phyloP scores from a whole-genome alignment of 92 coral and sea anemone species.

The Zoanthus sansibaricus region DNA sequence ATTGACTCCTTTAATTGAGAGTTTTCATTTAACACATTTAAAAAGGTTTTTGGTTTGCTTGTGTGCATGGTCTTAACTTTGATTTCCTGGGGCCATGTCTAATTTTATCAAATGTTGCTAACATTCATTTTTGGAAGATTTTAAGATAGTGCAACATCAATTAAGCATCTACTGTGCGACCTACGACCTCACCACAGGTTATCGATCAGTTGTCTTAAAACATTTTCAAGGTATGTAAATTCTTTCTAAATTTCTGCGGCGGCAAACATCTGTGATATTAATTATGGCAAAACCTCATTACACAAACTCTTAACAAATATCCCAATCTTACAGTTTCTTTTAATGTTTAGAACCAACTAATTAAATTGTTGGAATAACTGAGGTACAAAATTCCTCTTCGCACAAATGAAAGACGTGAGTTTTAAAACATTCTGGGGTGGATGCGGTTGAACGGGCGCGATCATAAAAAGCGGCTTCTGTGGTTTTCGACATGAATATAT shows the following conservation, averaged over 20 bases:
- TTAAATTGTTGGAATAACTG: not conserved
- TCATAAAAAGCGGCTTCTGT: not conserved
- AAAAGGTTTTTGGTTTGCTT: not conserved
- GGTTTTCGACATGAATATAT: not conserved
- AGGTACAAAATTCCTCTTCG: not conserved
- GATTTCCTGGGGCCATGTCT: not conserved
- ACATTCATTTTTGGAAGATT: not conserved
- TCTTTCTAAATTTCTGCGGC: not conserved
- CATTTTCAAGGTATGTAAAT: not conserved
- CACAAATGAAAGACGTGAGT: not conserved
- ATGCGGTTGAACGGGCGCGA: not conserved
- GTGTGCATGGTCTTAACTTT: not conserved
- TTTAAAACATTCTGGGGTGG: not conserved
- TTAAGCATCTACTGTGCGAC: not conserved
- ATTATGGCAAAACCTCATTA: not conserved
- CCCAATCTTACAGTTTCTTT: not conserved
- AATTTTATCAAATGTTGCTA: not conserved
- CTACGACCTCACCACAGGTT: slow-evolving; percentile 5
- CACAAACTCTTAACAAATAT: not conserved
- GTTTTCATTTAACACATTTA: too few species aligned
- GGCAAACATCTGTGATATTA: not conserved
- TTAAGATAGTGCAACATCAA: not conserved
- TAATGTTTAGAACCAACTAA: not conserved
- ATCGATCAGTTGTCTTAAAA: not conserved
- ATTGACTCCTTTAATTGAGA: not conserved